Base-by-base conservation (phyloP, 2,797 vertebrate genomes). In the Scolopax rusticola region DNA sequence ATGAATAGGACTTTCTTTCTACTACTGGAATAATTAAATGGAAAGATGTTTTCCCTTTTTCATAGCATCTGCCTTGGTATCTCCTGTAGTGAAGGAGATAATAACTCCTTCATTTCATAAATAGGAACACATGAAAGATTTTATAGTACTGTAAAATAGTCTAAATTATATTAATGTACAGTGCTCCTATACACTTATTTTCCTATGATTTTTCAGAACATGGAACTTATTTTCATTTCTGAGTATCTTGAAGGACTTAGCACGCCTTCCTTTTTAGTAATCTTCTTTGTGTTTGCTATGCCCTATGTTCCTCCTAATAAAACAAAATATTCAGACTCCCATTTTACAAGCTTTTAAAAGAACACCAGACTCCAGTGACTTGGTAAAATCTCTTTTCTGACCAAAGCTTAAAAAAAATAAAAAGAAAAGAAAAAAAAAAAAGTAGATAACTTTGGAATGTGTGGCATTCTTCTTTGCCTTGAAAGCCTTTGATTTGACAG, bases 301-400 rank as follows among this genome's bases (percentile, higher is more conserved):
- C 61, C 63, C 92, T 75, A 14, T 25, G 53, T 77, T 93, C 83
- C 87, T 87, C 84, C 96, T 80, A 96, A 97, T 97, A 97, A 97
- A 97, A 95, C 56, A 69, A 97, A 97, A 97, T 97, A 97, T 97
- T 96, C 97, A 96, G 93, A 78, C 96, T 95, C 89, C 81, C 77
- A 95, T 96, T 97, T 98, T 97, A 98, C 96, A 96, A 98, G 97
- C 97, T 97, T 96, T 97, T 97, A 93, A 96, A 97, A 97, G 95
- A 94, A 96, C 93, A 89, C 95, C 97, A 97, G 97, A 83, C 96
- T 92, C 93, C 91, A 84, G 40, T 36, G 70, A 86, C 81, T 89
- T 92, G 94, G 84, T 96, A 87, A 95, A 91, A 79, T 70, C 81
- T 80, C 76, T 61, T 84, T 83, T 57, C 70, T 92, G 51, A 91